Base-by-base conservation (phyloP, 2,888 invertebrate species). In the Ypsolopha sequella region DNA sequence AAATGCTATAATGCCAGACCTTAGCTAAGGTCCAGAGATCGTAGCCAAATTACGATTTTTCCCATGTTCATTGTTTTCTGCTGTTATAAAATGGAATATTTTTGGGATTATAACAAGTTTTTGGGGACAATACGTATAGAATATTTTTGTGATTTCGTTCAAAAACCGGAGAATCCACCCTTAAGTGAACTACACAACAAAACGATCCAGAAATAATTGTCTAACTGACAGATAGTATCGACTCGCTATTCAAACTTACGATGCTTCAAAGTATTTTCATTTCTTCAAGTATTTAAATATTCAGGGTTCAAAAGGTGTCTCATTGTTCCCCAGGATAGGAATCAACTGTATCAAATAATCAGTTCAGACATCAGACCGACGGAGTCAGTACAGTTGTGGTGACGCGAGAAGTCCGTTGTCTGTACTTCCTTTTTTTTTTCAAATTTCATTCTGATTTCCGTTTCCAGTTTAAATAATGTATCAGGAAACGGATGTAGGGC, bases 401-500 rank as follows among this genome's bases (percentile, higher is more conserved):
- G 6, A 14, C 45, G 34, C 10, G 34, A 14, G 33, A 45, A n/a
- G n/a, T 6, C 3, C 10, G 34, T n/a, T 33, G 34, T 33, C 3
- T 6, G n/a, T 41, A 2, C 9, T 11, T 41, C 41, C 11, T 10
- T 7, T 41, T 41, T 11, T 41, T 14, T 14, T 7, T 43, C 14
- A 6, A 7, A 14, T 43, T 43, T 14, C 11, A 43, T 9, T 14
- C 11, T 14, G 14, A 7, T 9, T 9, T 24, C 24, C 6, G 24
- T 34, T 10, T 9, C n/a, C 1, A 45, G n/a, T 7, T 34, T 45
- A 11, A 39, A 79, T 70, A 62, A 85, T 85, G 85, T 69, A 70
- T 48, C 77, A 77, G 51, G 74, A 75, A 11, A 63, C 58, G 34
- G 76, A 75, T n/a, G 60, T 65, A 34, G 63, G 54, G 24, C 39